Base-by-base conservation (phyloP, 2,888 invertebrate species). In the Lordiphosa fenestrarum region DNA sequence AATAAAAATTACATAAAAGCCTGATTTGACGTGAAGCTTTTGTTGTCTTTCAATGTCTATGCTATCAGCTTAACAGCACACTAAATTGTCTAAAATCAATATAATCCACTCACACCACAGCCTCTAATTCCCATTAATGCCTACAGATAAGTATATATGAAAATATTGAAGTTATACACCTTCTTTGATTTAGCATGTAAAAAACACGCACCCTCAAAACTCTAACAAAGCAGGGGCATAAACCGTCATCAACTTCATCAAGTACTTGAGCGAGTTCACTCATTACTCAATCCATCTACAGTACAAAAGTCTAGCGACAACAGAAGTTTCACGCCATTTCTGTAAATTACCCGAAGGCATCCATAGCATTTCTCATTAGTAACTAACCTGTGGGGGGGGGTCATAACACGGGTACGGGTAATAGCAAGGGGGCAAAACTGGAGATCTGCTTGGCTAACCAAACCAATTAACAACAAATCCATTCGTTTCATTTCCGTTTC, bases 11-110 rank as follows among this genome's bases (percentile, higher is more conserved):
- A 48, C 21, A 19, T 38, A 4, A 41, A 40, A 50, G 78, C 74
- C 71, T 84, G 69, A 68, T 62, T 82, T 82, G 84, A 83, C 78
- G 84, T 87, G 84, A 86, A 87, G 88, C 88, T 88, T 88, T 87
- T 84, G 86, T 86, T 87, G 87, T 87, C 70, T 71, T 47, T 77
- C 58, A 52, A 36, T 65, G 58, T 65, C 39, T 65, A 37, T 49
- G 37, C 38, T 37, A 37, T 39, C 44, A 44, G 44, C 44, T 44
- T 44, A 33, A 44, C 39, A 33, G 44, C 44, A 44, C 44, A 48
- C 35, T 38, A 37, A 48, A 48, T 48, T 23, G 23, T 30, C 30
- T 30, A 30, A 30, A 9, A 30, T 10, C 44, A 33, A 42, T 9
- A 42, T 44, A 44, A 44, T 44, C 30, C 10, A 30, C 33, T 30